Percentiles rank a stretch among this genome's conserved stretches.
These are phyloP conservation scores for Aptenodytes patagonicus DNA, from an alignment of 2,113 vertebrate genomes.

Conservation along the genomic window DNA sequence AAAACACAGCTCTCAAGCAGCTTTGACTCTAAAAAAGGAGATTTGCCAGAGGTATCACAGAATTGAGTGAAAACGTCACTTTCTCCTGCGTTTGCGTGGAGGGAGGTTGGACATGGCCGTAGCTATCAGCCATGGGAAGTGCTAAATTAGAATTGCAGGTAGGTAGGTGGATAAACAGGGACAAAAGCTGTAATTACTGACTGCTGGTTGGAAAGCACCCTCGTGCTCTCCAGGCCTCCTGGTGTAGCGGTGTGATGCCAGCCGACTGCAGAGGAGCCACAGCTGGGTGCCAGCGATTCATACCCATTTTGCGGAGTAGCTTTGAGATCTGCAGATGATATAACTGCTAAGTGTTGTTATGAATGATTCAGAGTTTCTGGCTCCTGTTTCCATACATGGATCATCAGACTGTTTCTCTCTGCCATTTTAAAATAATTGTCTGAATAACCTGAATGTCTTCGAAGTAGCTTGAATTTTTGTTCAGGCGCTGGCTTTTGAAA, in stretches of 20 bases:
- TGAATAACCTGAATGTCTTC: conserved; percentile 19
- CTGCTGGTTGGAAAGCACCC: conserved; percentile 35
- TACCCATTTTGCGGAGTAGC: conserved; percentile 22
- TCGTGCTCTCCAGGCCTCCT: conserved; percentile 18
- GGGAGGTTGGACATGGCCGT: fast-evolving
- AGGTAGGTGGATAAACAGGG: conserved; percentile 4
- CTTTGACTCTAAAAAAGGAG: neutral
- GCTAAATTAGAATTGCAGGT: neutral
- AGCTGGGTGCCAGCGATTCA: conserved; percentile 39
- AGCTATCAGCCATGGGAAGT: neutral
- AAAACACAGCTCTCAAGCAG: neutral
- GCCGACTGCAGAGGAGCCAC: conserved; percentile 7
- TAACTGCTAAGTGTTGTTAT: conserved; percentile 19
- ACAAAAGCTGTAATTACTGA: neutral
- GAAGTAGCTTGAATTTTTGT: neutral
- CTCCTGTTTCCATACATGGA: neutral
- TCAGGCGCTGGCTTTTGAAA: neutral
- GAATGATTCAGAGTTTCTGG: conserved; percentile 57
- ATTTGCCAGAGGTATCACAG: neutral
- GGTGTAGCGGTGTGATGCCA: neutral
- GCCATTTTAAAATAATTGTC: conserved; percentile 41
- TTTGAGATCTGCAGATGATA: conserved; percentile 46
- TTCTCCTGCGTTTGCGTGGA: neutral
- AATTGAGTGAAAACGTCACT: neutral
- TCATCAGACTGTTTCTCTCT: conserved; percentile 36